These are phyloP conservation scores for Leptinotarsa texana DNA, from an alignment of 1,140 invertebrate genomes.

Conservation along the genomic window DNA sequence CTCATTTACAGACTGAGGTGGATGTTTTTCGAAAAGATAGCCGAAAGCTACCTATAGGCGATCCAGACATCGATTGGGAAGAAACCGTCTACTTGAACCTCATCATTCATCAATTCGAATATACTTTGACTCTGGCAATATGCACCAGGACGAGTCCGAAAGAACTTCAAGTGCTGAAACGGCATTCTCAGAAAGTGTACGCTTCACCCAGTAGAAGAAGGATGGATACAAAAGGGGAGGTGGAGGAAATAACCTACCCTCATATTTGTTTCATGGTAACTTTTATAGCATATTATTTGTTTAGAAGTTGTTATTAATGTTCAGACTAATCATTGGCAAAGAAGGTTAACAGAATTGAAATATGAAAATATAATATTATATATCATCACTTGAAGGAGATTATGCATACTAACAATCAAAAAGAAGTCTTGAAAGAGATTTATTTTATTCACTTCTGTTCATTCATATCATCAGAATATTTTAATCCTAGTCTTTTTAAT, in stretches of 20 bases:
- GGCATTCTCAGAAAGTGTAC: constrained; percentile 93
- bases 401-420: no score
- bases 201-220: constrained; percentile 92
- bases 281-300: not conserved
- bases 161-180: constrained; percentile 90
- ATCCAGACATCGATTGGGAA: constrained; percentile 97
- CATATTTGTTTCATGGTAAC: constrained; percentile 94
- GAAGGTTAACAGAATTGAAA: no score
- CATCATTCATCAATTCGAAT: constrained; percentile 98
- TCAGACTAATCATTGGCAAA: no score
- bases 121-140: constrained; percentile 94
- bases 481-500: no score
- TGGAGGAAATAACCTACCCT: constrained; percentile 98
- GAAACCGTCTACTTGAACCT: constrained; percentile 99
- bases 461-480: no score
- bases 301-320: no score
- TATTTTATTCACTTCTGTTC: no score
- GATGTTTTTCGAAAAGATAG: constrained; percentile 96
- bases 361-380: no score
- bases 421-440: no score
- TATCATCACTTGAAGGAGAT: no score
- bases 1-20: constrained; percentile 76
- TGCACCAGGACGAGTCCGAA: constrained; percentile 96
- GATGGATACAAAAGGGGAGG: constrained; percentile 98
- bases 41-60: constrained; percentile 91